phyloP scores from a whole-genome alignment of 2,888 invertebrate genomes.

The Chymomyza procnemis region DNA sequence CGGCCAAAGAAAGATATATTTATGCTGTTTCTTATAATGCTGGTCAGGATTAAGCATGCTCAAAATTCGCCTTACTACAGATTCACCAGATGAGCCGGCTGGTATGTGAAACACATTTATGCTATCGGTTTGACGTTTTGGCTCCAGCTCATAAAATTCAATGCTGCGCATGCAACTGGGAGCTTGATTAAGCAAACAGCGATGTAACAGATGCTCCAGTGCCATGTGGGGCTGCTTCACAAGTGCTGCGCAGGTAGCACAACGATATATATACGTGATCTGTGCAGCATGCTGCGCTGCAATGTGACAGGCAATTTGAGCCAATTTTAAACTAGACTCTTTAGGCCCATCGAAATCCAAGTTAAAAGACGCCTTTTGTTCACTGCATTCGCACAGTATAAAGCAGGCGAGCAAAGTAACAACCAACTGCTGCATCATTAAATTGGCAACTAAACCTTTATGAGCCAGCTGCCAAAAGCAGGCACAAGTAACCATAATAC shows the following conservation, averaged over 20 bases:
- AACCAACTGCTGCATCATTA: background rate
- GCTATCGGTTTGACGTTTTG: conserved; percentile 52
- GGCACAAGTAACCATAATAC: background rate
- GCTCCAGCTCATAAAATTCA: conserved; percentile 46
- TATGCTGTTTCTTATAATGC: conserved; percentile 59
- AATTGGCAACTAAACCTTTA: background rate
- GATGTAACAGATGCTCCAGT: conserved; percentile 38
- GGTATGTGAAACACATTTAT: conserved; percentile 60
- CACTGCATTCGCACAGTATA: background rate
- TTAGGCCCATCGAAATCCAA: background rate
- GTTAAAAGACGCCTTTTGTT: background rate
- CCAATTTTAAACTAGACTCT: background rate
- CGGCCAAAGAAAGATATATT: conserved; percentile 70
- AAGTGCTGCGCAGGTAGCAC: conserved; percentile 40
- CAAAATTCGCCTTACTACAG: conserved; percentile 44
- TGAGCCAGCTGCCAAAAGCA: background rate
- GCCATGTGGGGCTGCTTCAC: background rate
- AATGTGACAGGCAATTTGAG: conserved; percentile 41
- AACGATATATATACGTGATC: conserved; percentile 53
- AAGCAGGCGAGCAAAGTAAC: background rate
- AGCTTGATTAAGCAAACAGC: conserved; percentile 36
- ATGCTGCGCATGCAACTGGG: conserved; percentile 45
- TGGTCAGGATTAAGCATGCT: conserved; percentile 61
- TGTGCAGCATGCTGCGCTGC: conserved; percentile 38
- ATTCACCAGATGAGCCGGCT: conserved; percentile 26